These are phyloP conservation scores for Gymnobelideus leadbeateri DNA, from an alignment of 2,113 vertebrate genomes.

Conservation along the genomic window DNA sequence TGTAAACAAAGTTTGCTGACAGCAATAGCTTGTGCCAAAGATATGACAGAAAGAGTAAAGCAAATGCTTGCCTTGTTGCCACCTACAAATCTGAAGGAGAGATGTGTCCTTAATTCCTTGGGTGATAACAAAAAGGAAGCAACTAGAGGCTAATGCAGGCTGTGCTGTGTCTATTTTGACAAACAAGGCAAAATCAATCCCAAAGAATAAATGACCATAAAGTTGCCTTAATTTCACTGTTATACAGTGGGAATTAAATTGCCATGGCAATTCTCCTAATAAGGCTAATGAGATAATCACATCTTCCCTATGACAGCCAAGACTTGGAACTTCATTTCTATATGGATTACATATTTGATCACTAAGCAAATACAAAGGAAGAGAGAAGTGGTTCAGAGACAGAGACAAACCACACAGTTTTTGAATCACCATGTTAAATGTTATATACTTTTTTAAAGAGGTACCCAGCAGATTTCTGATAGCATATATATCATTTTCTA, in stretches of 20 bases:
- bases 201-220: conserved; percentile 12
- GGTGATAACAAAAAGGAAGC: neutral
- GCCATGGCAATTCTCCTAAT: neutral
- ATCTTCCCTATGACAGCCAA: neutral
- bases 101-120: neutral
- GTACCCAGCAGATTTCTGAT: neutral
- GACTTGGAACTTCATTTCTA: conserved; percentile 6
- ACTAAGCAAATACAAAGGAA: neutral
- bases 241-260: conserved; percentile 7
- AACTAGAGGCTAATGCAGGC: neutral
- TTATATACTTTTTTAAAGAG: neutral
- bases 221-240: conserved; percentile 6
- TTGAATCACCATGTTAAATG: neutral
- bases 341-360: neutral
- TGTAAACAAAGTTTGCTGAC: neutral
- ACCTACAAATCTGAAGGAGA: neutral
- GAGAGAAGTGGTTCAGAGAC: neutral
- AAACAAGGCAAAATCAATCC: neutral
- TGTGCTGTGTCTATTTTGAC: conserved; percentile 8
- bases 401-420: neutral
- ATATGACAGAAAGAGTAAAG: neutral
- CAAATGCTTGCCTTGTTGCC: neutral
- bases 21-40: neutral
- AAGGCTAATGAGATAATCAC: neutral
- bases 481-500: neutral